Percentiles rank a stretch among this genome's conserved stretches.
These are phyloP conservation scores for Onychostruthus taczanowskii DNA, from an alignment of 2,113 vertebrate genomes.

Conservation along the genomic window DNA sequence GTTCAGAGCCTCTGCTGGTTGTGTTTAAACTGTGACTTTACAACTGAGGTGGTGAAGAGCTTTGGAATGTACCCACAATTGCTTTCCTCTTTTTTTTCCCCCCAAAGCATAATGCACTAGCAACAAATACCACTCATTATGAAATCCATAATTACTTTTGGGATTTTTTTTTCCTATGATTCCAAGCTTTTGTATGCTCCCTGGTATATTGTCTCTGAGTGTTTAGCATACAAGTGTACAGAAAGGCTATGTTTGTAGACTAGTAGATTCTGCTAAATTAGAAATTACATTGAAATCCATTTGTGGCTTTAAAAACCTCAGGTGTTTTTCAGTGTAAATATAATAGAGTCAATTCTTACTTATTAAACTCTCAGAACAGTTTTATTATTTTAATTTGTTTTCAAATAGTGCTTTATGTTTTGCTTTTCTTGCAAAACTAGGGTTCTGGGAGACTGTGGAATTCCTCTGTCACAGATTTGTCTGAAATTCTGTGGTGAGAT, in stretches of 20 bases:
- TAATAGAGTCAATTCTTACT: neutral
- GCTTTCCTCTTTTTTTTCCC: neutral
- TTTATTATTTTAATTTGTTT: neutral
- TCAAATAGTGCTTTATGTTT: neutral
- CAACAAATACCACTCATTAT: neutral
- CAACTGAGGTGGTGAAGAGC: slow-evolving; percentile 15
- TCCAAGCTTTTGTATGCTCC: neutral
- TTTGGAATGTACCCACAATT: slow-evolving; percentile 37
- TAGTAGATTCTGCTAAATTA: neutral
- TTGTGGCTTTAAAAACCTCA: neutral
- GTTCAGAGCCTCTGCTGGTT: neutral
- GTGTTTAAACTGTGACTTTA: slow-evolving; percentile 39
- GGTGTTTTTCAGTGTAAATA: neutral
- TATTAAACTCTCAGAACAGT: neutral
- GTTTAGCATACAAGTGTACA: neutral
- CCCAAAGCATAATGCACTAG: neutral
- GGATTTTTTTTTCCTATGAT: rapidly evolving
- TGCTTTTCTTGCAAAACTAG: neutral
- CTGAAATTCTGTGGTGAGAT: neutral
- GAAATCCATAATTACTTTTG: neutral
- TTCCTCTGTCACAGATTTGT: neutral
- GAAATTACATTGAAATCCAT: neutral
- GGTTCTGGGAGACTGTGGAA: rapidly evolving
- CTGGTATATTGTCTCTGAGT: neutral
- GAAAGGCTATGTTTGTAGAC: neutral